Conservation (phyloP, 2,113 vertebrate genomes). For the Tetrao urogallus region DNA sequence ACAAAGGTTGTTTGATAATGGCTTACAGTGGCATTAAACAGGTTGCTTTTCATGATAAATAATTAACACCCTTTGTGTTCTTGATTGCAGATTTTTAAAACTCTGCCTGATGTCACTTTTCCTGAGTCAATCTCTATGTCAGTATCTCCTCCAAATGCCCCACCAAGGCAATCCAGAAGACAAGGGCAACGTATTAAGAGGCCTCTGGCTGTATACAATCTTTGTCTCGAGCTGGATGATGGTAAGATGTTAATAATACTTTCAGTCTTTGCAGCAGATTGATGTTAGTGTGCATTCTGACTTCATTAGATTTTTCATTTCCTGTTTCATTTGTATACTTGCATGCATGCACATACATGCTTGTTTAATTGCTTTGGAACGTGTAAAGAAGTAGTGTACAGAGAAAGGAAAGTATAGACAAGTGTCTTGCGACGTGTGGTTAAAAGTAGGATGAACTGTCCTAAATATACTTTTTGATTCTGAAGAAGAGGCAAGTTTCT, state of each 20-base stretch:
- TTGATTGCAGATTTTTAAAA: slow-evolving; percentile 93
- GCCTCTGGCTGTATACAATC: slow-evolving; percentile 96
- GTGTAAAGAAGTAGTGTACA: background rate
- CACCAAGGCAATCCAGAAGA: slow-evolving; percentile 92
- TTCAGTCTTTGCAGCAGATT: slow-evolving; percentile 11
- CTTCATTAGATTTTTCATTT: slow-evolving; percentile 21
- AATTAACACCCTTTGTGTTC: slow-evolving; percentile 76
- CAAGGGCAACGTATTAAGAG: slow-evolving; percentile 86
- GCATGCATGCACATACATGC: background rate
- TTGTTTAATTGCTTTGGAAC: slow-evolving; percentile 23
- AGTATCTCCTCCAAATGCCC: slow-evolving; percentile 82
- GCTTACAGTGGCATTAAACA: slow-evolving; percentile 53
- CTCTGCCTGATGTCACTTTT: slow-evolving; percentile 83
- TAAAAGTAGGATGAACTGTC: background rate
- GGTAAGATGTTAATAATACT: slow-evolving; percentile 81
- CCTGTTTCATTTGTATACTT: slow-evolving; percentile 16
- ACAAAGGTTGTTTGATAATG: slow-evolving; percentile 67
- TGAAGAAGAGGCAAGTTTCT: slow-evolving; percentile 68
- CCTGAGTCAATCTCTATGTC: slow-evolving; percentile 75
- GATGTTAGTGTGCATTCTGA: background rate
- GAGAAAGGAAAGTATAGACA: background rate
- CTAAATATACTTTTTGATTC: slow-evolving; percentile 21
- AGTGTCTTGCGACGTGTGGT: background rate
- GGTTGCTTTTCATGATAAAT: slow-evolving; percentile 65
- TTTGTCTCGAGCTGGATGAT: slow-evolving; percentile 89